phyloP scores from a whole-genome alignment of 2,797 vertebrate species.

The Alca torda region DNA sequence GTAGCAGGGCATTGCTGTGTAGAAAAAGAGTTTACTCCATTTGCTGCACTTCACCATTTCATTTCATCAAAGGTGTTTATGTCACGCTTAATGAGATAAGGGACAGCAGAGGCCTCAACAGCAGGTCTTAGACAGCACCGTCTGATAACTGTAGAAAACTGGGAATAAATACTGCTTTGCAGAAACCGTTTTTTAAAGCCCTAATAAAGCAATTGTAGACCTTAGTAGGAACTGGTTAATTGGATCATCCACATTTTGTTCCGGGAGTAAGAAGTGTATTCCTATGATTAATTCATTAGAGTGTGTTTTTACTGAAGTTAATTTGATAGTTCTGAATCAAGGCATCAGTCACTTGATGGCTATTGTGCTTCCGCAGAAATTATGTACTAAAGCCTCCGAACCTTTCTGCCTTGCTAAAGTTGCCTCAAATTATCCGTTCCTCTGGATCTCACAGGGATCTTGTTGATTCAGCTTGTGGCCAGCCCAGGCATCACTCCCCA shows the following conservation, averaged over 20 bases:
- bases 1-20: constrained; percentile 23
- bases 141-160: constrained; percentile 56
- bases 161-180: constrained; percentile 50
- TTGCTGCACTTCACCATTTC: constrained; percentile 63
- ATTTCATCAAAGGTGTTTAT: constrained; percentile 74
- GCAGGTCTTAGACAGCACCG: constrained; percentile 35
- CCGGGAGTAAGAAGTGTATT: not conserved
- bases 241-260: constrained; percentile 28
- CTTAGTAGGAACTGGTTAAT: constrained; percentile 47
- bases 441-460: not conserved
- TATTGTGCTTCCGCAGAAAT: not conserved
- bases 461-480: not conserved
- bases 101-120: constrained; percentile 29
- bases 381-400: not conserved
- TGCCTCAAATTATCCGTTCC: not conserved
- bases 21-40: constrained; percentile 39
- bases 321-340: constrained; percentile 38
- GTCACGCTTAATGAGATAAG: constrained; percentile 68
- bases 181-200: constrained; percentile 39
- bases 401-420: not conserved
- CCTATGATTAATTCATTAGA: constrained; percentile 49
- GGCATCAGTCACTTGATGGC: not conserved
- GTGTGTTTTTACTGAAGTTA: constrained; percentile 35
- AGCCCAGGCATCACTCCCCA: not conserved
- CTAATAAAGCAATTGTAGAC: constrained; percentile 32